phyloP scores from a whole-genome alignment of 1,140 invertebrate genomes.

The Listronotus oregonensis region DNA sequence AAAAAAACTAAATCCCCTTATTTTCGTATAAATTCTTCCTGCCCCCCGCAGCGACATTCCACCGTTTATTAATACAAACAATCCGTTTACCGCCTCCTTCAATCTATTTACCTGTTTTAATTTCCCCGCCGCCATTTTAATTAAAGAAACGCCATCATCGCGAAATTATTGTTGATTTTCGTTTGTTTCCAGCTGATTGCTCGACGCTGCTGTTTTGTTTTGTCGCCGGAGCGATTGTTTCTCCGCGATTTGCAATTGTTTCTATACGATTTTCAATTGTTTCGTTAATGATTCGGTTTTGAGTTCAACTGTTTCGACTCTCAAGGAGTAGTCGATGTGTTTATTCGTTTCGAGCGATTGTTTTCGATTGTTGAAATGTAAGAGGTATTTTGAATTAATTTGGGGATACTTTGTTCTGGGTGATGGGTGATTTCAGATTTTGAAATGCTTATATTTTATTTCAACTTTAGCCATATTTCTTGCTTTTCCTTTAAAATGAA shows the following conservation, averaged over 20 bases:
- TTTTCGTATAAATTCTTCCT: too few species aligned
- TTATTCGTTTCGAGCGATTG: conserved; percentile 19
- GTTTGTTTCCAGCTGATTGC: conserved; percentile 25
- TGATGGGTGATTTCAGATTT: too few species aligned
- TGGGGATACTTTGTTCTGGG: too few species aligned
- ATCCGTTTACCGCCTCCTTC: conserved; percentile 15
- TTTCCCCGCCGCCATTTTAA: conserved; percentile 25
- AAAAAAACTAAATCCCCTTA: too few species aligned
- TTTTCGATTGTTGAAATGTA: conserved; percentile 15
- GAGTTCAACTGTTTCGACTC: conserved; percentile 20
- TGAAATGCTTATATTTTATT: too few species aligned
- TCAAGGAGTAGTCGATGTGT: conserved; percentile 24
- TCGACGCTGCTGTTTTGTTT: conserved; percentile 11
- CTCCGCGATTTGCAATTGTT: conserved; percentile 23
- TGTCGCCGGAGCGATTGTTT: conserved; percentile 21
- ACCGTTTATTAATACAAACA: conserved; percentile 21
- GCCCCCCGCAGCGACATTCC: background rate
- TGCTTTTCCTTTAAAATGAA: too few species aligned
- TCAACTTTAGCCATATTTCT: too few species aligned
- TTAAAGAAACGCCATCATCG: conserved; percentile 29
- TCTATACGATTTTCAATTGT: conserved; percentile 15
- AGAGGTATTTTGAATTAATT: background rate
- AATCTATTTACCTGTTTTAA: conserved; percentile 33
- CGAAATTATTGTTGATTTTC: conserved; percentile 28
- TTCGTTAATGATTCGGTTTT: conserved; percentile 33